These are phyloP conservation scores for Caretta caretta DNA, from an alignment of 2,113 vertebrate genomes.

Conservation along the genomic window DNA sequence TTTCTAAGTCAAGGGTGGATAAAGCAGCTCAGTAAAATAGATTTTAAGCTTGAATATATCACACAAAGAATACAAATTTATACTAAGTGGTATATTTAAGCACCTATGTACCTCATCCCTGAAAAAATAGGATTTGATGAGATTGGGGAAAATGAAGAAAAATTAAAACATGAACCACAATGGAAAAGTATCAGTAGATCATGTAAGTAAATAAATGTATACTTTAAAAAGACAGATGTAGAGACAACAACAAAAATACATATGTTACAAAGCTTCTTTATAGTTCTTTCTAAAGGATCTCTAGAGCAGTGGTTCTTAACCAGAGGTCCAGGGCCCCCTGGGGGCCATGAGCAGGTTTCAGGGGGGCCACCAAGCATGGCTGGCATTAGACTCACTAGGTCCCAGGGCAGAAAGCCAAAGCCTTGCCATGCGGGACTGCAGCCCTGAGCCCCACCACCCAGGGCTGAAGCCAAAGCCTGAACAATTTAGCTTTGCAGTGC, in stretches of 20 bases:
- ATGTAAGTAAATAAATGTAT: background rate
- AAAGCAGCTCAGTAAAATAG: background rate
- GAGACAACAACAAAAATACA: background rate
- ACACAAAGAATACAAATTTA: background rate
- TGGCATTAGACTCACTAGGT: too few species aligned
- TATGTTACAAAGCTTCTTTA: rapidly evolving
- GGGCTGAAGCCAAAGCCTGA: too few species aligned
- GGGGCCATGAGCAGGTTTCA: too few species aligned
- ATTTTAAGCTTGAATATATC: background rate
- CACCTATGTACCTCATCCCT: background rate
- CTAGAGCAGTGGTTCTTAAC: too few species aligned
- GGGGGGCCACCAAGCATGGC: too few species aligned
- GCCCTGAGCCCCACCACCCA: too few species aligned
- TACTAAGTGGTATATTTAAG: conserved; percentile 16
- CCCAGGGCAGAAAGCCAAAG: too few species aligned
- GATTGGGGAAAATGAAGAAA: background rate
- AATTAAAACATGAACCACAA: background rate
- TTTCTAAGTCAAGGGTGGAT: conserved; percentile 14
- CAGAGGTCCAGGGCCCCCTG: too few species aligned
- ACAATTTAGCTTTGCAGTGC: too few species aligned
- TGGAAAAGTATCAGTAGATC: background rate
- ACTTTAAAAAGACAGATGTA: background rate
- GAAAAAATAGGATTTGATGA: background rate
- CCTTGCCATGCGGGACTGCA: too few species aligned
- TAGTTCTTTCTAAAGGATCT: background rate